A percentile compares a stretch with the other conserved stretches of the same genome.
These are phyloP conservation scores for Torymus texanus DNA, from an alignment of 2,888 invertebrate species.

Conservation along the genomic window DNA sequence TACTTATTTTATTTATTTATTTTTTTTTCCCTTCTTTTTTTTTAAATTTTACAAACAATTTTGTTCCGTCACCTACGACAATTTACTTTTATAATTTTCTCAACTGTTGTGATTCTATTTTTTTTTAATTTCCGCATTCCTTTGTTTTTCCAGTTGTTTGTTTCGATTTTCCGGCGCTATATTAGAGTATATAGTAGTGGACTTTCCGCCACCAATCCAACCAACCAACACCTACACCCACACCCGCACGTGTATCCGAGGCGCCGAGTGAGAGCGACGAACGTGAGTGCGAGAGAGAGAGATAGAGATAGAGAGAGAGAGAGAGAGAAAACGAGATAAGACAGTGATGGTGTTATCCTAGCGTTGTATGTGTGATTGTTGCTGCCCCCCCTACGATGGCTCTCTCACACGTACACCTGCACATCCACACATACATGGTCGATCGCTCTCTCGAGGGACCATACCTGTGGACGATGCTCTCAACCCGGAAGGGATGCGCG, in stretches of 20 bases:
- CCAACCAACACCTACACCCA: neutral
- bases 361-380: slow-evolving; percentile 31
- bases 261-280: slow-evolving; percentile 20
- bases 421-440: neutral
- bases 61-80: no score
- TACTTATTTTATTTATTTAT: neutral
- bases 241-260: slow-evolving; percentile 5
- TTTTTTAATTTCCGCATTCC: slow-evolving; percentile 38
- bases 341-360: no score
- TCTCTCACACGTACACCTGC: no score
- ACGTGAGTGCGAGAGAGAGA: slow-evolving; percentile 22
- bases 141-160: slow-evolving; percentile 55
- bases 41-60: neutral
- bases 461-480: no score
- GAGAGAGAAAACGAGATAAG: slow-evolving; percentile 6
- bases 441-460: neutral
- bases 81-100: slow-evolving; percentile 13
- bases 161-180: slow-evolving; percentile 51
- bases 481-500: slow-evolving; percentile 21
- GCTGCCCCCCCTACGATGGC: neutral
- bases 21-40: neutral
- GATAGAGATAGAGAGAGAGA: slow-evolving; percentile 21
- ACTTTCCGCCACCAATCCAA: slow-evolving; percentile 35
- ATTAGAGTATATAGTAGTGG: slow-evolving; percentile 38
- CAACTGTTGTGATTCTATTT: slow-evolving; percentile 16